Evolutionary conservation across 2,113 vertebrate genomes (phyloP).

Genomic region (Lycocorax pyrrhopterus): DNA sequence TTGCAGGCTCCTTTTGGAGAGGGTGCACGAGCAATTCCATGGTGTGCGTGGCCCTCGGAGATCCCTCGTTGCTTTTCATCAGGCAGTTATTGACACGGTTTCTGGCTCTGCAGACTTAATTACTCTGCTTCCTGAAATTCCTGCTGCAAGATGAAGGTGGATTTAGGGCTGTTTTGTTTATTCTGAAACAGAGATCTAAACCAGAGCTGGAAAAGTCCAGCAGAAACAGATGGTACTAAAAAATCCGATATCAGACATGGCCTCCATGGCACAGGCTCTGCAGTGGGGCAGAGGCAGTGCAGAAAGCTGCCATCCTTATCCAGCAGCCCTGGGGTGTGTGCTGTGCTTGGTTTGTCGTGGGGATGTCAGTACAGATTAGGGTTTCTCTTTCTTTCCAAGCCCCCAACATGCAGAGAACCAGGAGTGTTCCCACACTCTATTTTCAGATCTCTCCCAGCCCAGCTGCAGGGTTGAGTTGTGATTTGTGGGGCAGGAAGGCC

Average conservation of each 20-base stretch:
- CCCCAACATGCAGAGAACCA: background rate
- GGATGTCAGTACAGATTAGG: background rate
- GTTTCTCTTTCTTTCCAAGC: background rate
- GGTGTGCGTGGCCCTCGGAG: background rate
- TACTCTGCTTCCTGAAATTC: background rate
- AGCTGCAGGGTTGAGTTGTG: background rate
- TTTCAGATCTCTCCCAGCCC: background rate
- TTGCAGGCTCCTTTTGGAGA: background rate
- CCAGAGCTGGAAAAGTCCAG: background rate
- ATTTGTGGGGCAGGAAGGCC: constrained; percentile 26
- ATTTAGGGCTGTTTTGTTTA: background rate
- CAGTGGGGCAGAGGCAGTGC: background rate
- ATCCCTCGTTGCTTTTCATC: background rate
- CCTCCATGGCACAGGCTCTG: background rate
- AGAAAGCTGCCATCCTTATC: background rate
- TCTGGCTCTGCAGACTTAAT: background rate
- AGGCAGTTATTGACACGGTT: background rate
- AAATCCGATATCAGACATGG: fast-evolving
- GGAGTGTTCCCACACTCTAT: background rate
- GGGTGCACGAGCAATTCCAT: background rate
- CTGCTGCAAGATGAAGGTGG: background rate
- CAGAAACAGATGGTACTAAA: background rate
- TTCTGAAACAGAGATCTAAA: background rate
- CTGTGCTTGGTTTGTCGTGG: background rate
- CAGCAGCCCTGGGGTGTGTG: background rate